Base-by-base conservation (phyloP, 2,888 invertebrate species). In the Spodoptera littoralis region DNA sequence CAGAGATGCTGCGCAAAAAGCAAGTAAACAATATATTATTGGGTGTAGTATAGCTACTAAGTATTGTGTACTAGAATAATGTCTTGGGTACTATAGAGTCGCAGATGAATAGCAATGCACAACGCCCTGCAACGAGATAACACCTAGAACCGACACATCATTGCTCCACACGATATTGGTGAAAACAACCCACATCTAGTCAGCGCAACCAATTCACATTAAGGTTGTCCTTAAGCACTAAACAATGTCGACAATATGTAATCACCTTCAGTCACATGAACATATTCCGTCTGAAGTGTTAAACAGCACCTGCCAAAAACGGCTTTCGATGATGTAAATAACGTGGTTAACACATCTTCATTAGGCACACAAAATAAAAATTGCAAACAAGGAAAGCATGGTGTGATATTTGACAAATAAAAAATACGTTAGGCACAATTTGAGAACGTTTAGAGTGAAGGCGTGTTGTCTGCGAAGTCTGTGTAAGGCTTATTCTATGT, bases 1-100 rank as follows among this genome's bases (percentile, higher is more conserved):
- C 76, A 73, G 59, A 79, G 79, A 76, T 83, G 79, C 85, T 88
- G 88, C 88, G 89, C 88, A 88, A 84, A 85, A 87, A 81, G 80
- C 79, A 79, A 76, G 83, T 86, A 86, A 86, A 87, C 85, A 87
- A 84, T 86, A 83, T 82, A 67, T 81, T 78, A 81, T 83, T 77
- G 77, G 81, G 77, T 71, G 47, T 62, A 53, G 53, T 80, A 76
- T 83, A 84, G 74, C 72, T 80, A 82, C 71, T 70, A 62, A 70
- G 70, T 76, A 78, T 70, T 65, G 77, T 81, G 73, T 77, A 76
- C 52, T 65, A 58, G 70, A 67, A 69, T 73, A 69, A 73, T 67
- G 52, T 61, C 52, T 62, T 65, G 48, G 53, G 44, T 62, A 46
- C 73, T 78, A 74, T 75, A 67, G 42, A 68, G 52, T 61, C 49